phyloP scores from a whole-genome alignment of 2,797 vertebrate species.

The Typhlichthys eigenmanni region DNA sequence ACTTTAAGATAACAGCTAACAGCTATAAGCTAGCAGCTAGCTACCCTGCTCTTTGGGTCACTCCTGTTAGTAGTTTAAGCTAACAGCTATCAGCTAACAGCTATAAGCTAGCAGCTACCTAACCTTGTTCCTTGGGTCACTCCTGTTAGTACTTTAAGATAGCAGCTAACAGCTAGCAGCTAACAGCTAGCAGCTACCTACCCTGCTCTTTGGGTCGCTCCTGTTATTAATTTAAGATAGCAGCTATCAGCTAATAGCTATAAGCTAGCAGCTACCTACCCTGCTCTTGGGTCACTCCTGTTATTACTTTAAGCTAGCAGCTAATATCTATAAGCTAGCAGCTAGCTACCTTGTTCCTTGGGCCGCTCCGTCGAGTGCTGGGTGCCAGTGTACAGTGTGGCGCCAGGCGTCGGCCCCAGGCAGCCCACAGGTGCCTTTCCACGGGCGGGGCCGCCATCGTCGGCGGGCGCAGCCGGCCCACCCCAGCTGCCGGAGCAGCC shows the following conservation, averaged over 20 bases:
- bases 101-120: constrained; percentile 15
- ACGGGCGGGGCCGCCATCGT: constrained; percentile 78
- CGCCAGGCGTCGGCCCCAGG: constrained; percentile 86
- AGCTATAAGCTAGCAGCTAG: too few relatives aligned
- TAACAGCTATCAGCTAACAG: too few relatives aligned
- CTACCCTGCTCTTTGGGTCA: constrained; percentile 88
- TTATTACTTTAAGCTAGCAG: neutral
- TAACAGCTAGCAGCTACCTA: too few relatives aligned
- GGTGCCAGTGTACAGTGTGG: constrained; percentile 84
- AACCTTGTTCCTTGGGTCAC: constrained; percentile 87
- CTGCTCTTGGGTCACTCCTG: too few relatives aligned
- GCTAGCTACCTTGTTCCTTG: constrained; percentile 84
- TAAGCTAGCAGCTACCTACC: too few relatives aligned
- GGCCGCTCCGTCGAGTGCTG: constrained; percentile 82
- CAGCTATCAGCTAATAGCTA: too few relatives aligned
- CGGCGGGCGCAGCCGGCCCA: constrained; percentile 74
- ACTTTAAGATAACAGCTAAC: too few relatives aligned
- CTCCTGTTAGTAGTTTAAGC: constrained; percentile 80
- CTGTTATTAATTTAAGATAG: too few relatives aligned
- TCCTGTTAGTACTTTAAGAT: constrained; percentile 76
- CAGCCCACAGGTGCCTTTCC: constrained; percentile 79
- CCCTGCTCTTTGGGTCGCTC: too few relatives aligned
- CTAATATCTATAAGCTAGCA: neutral
- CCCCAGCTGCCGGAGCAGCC: constrained; percentile 87
- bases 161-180: too few relatives aligned